These are phyloP conservation scores for Listronotus oregonensis DNA, from an alignment of 1,140 invertebrate species.

Conservation along the genomic window DNA sequence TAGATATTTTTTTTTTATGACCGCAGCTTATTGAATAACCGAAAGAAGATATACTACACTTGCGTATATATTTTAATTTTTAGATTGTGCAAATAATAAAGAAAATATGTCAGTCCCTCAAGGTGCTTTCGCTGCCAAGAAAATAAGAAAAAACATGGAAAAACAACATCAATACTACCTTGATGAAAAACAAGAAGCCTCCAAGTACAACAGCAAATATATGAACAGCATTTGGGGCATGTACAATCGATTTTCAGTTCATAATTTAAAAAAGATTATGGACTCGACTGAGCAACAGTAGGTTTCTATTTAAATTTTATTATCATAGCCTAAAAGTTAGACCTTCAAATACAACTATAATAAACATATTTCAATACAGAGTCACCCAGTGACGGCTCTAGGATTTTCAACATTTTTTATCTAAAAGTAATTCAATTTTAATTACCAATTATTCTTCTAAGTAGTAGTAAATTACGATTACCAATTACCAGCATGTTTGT, in stretches of 20 bases:
- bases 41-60: too few species aligned
- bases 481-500: too few species aligned
- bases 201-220: constrained; percentile 82
- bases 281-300: constrained; percentile 56
- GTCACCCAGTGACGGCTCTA: too few species aligned
- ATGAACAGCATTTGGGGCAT: constrained; percentile 91
- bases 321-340: not conserved
- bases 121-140: constrained; percentile 61
- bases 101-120: constrained; percentile 62
- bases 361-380: not conserved
- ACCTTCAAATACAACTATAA: not conserved
- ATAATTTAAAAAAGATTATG: constrained; percentile 81
- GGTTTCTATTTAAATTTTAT: constrained; percentile 20
- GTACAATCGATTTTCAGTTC: constrained; percentile 84
- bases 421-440: too few species aligned
- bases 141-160: constrained; percentile 59
- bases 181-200: constrained; percentile 57
- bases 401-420: too few species aligned
- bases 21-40: too few species aligned
- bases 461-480: too few species aligned
- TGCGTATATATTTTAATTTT: constrained; percentile 18
- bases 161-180: constrained; percentile 50
- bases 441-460: too few species aligned
- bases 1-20: too few species aligned
- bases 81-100: constrained; percentile 24